A percentile compares a stretch with the other conserved stretches of the same genome.
Evolutionary conservation across 2,113 vertebrate species (phyloP).

Genomic region (Nannobrachium achirus): DNA sequence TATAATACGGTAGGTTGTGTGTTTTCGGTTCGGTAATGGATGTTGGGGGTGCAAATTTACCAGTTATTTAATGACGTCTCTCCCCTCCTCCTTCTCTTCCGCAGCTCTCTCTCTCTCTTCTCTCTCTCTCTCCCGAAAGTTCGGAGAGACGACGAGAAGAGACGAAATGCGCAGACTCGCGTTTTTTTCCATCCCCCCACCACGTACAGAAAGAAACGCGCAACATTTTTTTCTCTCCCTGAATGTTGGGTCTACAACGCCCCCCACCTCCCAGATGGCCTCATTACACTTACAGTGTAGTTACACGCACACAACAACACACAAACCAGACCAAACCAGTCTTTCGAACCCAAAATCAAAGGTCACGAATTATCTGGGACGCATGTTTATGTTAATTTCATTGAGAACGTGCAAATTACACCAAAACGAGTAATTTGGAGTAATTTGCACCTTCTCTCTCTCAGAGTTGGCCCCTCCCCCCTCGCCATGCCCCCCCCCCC

Average conservation of each 20-base stretch:
- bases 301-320: background rate
- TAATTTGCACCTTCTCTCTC: too few relatives aligned
- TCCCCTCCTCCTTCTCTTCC: constrained; percentile 57
- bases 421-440: too few relatives aligned
- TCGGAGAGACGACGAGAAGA: constrained; percentile 67
- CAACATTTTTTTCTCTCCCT: constrained; percentile 18
- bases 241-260: constrained; percentile 31
- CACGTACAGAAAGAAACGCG: too few relatives aligned
- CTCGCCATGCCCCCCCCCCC: background rate
- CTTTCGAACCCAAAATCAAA: background rate
- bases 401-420: too few relatives aligned
- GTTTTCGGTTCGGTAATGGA: too few relatives aligned
- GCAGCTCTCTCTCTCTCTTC: too few relatives aligned
- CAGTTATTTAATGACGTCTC: constrained; percentile 62
- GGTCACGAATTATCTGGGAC: constrained; percentile 12
- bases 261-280: constrained; percentile 45
- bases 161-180: constrained; percentile 61
- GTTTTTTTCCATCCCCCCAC: background rate
- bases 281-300: background rate
- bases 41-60: constrained; percentile 39
- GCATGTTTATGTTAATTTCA: too few relatives aligned
- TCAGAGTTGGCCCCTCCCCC: too few relatives aligned
- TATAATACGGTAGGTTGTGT: background rate
- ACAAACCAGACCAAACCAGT: background rate
- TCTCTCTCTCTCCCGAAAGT: constrained; percentile 68